Percentiles rank a stretch among this genome's conserved stretches.
phyloP scores from a whole-genome alignment of 2,888 invertebrate species.

The Andrena bucephala region DNA sequence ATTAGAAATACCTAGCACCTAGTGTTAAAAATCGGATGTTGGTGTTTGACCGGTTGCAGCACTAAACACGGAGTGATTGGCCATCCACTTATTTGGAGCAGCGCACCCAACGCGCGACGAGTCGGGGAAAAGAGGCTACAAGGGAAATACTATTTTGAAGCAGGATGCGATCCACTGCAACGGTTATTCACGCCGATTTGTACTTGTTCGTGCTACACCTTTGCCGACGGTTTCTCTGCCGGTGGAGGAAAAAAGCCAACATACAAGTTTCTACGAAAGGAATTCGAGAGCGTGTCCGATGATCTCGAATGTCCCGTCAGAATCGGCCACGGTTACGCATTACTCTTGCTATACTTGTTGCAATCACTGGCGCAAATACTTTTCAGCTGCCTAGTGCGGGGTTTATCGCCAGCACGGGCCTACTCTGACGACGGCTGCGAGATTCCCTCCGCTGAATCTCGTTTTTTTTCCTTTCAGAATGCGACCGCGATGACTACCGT shows the following conservation, averaged over 20 bases:
- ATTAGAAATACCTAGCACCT: no score
- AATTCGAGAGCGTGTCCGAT: slow-evolving; percentile 55
- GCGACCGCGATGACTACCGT: no score
- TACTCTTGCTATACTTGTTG: neutral
- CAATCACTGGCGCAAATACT: neutral
- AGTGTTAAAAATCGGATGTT: no score
- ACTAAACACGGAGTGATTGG: neutral
- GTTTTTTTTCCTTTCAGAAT: neutral
- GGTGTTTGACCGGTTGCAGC: no score
- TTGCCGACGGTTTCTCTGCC: slow-evolving; percentile 26
- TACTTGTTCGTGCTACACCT: slow-evolving; percentile 35
- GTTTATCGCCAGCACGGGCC: neutral
- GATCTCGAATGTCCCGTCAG: slow-evolving; percentile 45
- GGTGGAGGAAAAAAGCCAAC: slow-evolving; percentile 39
- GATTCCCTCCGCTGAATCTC: neutral
- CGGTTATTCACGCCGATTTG: slow-evolving; percentile 26
- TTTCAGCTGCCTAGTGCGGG: neutral
- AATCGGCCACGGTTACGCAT: slow-evolving; percentile 7
- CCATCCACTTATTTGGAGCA: slow-evolving; percentile 4
- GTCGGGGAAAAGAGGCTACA: neutral
- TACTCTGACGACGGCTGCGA: neutral
- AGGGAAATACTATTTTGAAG: slow-evolving; percentile 1
- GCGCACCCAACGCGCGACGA: neutral
- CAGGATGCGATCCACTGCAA: neutral
- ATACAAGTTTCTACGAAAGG: slow-evolving; percentile 57